Percentiles rank a stretch among this genome's conserved stretches.
Evolutionary conservation across 2,113 vertebrate genomes (phyloP).

Genomic region (Leptocoma aspasia): DNA sequence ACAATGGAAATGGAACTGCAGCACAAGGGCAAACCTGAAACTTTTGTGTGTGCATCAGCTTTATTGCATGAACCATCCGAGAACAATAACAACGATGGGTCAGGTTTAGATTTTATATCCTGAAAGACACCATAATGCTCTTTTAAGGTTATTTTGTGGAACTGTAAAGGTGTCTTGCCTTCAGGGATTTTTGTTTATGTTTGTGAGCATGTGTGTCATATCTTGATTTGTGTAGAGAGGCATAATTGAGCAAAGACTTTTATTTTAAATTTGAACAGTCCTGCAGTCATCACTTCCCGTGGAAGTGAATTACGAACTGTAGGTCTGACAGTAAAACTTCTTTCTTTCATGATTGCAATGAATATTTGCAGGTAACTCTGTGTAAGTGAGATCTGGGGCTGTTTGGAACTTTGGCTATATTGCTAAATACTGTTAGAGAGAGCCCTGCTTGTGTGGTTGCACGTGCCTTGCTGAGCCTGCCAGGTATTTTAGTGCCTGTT

Average conservation of each 20-base stretch:
- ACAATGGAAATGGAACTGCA: background rate
- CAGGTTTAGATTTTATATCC: background rate
- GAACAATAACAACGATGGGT: background rate
- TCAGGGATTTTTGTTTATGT: background rate
- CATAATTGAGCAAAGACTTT: background rate
- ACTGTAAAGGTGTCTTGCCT: background rate
- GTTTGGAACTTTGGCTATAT: background rate
- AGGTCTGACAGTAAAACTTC: background rate
- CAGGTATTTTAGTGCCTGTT: background rate
- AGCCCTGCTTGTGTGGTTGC: background rate
- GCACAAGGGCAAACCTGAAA: background rate
- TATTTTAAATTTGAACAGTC: background rate
- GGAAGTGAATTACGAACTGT: background rate
- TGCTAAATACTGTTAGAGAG: no score
- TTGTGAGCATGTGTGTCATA: accelerated
- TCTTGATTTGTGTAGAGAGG: background rate
- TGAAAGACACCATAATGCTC: background rate
- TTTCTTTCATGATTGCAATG: background rate
- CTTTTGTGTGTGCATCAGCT: background rate
- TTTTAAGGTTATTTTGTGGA: background rate
- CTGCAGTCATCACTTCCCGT: background rate
- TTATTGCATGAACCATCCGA: background rate
- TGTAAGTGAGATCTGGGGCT: background rate
- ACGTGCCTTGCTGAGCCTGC: background rate
- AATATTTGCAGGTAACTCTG: background rate